These are phyloP conservation scores for Agrochola circellaris DNA, from an alignment of 2,888 invertebrate species.

Conservation along the genomic window DNA sequence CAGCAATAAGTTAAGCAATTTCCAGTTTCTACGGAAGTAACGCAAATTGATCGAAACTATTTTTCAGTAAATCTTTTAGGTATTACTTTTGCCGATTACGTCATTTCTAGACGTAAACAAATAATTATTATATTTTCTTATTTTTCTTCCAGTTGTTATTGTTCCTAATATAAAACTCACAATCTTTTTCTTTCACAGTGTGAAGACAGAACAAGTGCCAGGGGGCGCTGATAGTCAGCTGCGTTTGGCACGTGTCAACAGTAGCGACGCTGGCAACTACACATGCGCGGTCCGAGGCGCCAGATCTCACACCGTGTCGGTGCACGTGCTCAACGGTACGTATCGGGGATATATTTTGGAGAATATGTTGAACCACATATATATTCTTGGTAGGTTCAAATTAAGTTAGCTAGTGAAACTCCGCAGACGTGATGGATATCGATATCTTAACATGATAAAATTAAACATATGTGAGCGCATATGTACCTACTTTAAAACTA, in stretches of 20 bases:
- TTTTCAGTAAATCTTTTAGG: neutral
- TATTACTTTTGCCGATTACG: neutral
- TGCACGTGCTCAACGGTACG: conserved; percentile 93
- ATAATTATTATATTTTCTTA: neutral
- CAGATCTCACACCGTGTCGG: conserved; percentile 92
- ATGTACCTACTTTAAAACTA: too few relatives aligned
- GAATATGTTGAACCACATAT: neutral
- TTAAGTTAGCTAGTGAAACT: too few relatives aligned
- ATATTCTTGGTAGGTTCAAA: neutral
- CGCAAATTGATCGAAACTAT: neutral
- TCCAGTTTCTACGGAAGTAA: neutral
- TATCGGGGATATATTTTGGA: neutral
- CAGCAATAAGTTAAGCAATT: neutral
- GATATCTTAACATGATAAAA: too few relatives aligned
- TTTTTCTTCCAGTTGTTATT: neutral
- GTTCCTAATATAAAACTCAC: neutral
- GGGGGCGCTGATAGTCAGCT: conserved; percentile 89
- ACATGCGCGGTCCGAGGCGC: conserved; percentile 93
- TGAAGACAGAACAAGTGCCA: conserved; percentile 87
- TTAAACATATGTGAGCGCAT: too few relatives aligned
- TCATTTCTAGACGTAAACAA: neutral
- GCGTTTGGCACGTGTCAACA: conserved; percentile 85
- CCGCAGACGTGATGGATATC: too few relatives aligned
- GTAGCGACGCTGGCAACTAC: conserved; percentile 93
- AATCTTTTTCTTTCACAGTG: conserved; percentile 72